phyloP scores from a whole-genome alignment of 1,140 invertebrate species.

The Colletes latitarsis region DNA sequence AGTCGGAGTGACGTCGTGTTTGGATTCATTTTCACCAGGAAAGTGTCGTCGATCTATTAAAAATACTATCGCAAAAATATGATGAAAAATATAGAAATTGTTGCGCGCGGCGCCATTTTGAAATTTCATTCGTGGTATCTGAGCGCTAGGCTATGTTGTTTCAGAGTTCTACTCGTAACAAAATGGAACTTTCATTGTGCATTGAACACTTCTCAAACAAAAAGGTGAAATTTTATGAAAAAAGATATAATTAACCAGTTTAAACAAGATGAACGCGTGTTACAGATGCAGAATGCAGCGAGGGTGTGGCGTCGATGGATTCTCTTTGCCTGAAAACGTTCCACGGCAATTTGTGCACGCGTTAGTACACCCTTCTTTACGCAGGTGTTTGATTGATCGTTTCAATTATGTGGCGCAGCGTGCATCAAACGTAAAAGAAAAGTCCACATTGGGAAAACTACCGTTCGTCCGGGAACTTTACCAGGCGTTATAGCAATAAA shows the following conservation, averaged over 20 bases:
- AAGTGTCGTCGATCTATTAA: too few relatives aligned
- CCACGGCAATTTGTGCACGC: constrained; percentile 55
- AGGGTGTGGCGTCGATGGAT: constrained; percentile 28
- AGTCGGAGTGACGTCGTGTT: too few relatives aligned
- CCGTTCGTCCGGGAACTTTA: constrained; percentile 48
- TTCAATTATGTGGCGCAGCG: constrained; percentile 67
- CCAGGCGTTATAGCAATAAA: background rate
- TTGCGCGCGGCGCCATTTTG: too few relatives aligned
- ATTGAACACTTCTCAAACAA: too few relatives aligned
- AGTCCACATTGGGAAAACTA: constrained; percentile 45
- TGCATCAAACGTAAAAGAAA: constrained; percentile 62
- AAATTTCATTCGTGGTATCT: too few relatives aligned
- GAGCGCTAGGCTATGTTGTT: too few relatives aligned
- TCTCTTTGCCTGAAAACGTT: constrained; percentile 45
- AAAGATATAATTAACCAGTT: background rate
- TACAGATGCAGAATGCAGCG: constrained; percentile 1
- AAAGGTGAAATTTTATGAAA: too few relatives aligned
- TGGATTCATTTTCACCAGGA: too few relatives aligned
- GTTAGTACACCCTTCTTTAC: constrained; percentile 59
- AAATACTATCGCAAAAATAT: too few relatives aligned
- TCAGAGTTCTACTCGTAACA: too few relatives aligned
- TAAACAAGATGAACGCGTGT: background rate
- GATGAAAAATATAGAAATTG: too few relatives aligned
- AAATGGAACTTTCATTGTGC: too few relatives aligned
- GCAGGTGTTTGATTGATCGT: constrained; percentile 72